Base-by-base conservation (phyloP, 2,888 invertebrate genomes). In the Tillus elongatus region DNA sequence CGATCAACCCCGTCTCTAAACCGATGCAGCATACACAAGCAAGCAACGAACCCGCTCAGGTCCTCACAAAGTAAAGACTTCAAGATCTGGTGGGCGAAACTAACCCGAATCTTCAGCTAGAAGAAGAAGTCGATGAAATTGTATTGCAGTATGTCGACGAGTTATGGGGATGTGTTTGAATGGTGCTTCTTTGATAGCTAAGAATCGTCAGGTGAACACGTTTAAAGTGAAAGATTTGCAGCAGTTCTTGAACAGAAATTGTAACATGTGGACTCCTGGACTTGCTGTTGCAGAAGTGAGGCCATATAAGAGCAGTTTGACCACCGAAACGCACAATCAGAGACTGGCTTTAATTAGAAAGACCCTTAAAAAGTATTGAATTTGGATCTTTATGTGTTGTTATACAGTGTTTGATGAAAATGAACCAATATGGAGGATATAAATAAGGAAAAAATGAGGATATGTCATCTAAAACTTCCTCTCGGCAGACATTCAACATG, bases 251-350 rank as follows among this genome's bases (percentile, higher is more conserved):
- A 56, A 93, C 67, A 74, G 91, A 33, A 88, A 88, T 63, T 93
- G 89, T 79, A 93, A 91, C 58, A 91, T 95, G 84, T 95, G 92
- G 91, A 84, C 93, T 39, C 95, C 96, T 51, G 96, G 96, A 2
- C 93, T 93, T 63, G 95, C 95, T 6, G 89, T 91, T 6, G 93
- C 95, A 50, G 95, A 96, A 63, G 68, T 93, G 4, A 74, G 87
- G 38, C 92, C 93, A 0, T 93, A 90, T 64, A 95, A 93, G 66
- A 77, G 91, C 44, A 83, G 91, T 6, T 77, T 86, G 0, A 81
- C 89, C 10, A 91, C 93, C 1, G 96, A 96, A 63, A 91, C 95
- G 1, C 95, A 96, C 58, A 90, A 91, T 66, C 93, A 95, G 65
- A 77, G 92, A 49, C 72, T 89, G 67, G 89, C 91, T 2, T 72